phyloP scores from a whole-genome alignment of 2,888 invertebrate species.

The Caprella mutica region DNA sequence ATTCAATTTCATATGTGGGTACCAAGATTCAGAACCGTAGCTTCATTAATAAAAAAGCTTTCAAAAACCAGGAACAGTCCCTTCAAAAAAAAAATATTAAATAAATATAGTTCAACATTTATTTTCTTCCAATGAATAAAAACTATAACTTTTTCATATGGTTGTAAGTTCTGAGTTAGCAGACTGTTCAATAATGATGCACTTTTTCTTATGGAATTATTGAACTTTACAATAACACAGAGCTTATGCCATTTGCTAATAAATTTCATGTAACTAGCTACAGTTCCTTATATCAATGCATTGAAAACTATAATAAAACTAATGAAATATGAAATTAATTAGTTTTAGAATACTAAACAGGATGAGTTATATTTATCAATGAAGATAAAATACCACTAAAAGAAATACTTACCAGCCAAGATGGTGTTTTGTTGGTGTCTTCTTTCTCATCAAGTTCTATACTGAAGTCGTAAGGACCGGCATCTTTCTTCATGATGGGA shows the following conservation, averaged over 20 bases:
- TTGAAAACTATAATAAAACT: no score
- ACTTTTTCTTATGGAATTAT: no score
- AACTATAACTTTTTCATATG: not conserved
- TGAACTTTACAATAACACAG: no score
- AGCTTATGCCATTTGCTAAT: no score
- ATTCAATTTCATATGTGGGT: no score
- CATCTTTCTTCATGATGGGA: slow-evolving; percentile 17
- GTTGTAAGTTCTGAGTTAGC: not conserved
- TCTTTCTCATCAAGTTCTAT: slow-evolving; percentile 24
- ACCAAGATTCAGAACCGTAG: no score
- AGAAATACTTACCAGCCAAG: slow-evolving; percentile 24
- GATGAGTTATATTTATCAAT: not conserved
- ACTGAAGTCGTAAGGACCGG: slow-evolving; percentile 19
- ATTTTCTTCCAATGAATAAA: not conserved
- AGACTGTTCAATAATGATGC: no score
- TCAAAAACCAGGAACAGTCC: not conserved
- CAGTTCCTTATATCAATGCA: no score
- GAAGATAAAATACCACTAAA: not conserved
- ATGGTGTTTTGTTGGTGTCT: slow-evolving; percentile 27
- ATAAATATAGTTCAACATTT: not conserved
- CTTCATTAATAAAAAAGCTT: not conserved
- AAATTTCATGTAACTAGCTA: no score
- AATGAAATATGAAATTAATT: no score
- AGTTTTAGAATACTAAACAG: not conserved
- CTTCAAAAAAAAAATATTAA: not conserved